Percentiles rank a stretch among this genome's conserved stretches.
These are phyloP conservation scores for Aphodius granarius DNA, from an alignment of 2,888 invertebrate species.

Conservation along the genomic window DNA sequence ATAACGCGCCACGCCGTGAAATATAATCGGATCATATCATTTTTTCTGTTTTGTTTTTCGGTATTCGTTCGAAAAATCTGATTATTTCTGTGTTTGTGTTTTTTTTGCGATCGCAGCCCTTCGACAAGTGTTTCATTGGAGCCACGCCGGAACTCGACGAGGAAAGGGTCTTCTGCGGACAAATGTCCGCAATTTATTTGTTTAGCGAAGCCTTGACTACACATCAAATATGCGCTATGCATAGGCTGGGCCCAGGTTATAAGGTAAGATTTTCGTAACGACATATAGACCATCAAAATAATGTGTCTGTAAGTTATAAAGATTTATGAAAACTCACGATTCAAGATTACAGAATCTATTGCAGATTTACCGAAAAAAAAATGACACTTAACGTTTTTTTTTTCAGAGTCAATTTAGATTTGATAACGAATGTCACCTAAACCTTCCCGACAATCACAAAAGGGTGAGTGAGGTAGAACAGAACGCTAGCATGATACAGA, in stretches of 20 bases:
- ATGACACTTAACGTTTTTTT: slow-evolving; percentile 21
- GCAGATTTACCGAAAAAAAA: no score
- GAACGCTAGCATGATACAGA: slow-evolving; percentile 50
- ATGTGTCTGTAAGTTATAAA: no score
- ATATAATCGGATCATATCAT: neutral
- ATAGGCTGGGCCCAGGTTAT: slow-evolving; percentile 97
- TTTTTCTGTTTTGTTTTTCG: neutral
- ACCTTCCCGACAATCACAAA: slow-evolving; percentile 97
- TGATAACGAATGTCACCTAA: slow-evolving; percentile 98
- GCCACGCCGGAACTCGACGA: slow-evolving; percentile 96
- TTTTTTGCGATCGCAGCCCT: slow-evolving; percentile 70
- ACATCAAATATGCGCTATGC: slow-evolving; percentile 98
- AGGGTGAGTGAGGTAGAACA: slow-evolving; percentile 77
- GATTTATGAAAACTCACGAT: neutral
- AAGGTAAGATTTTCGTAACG: slow-evolving; percentile 68
- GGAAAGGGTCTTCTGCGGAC: slow-evolving; percentile 97
- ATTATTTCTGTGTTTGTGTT: neutral
- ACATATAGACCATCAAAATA: no score
- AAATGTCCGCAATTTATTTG: slow-evolving; percentile 98
- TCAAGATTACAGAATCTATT: no score
- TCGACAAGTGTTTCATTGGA: slow-evolving; percentile 99
- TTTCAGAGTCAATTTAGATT: slow-evolving; percentile 98
- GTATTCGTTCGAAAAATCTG: neutral
- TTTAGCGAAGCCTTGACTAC: slow-evolving; percentile 97
- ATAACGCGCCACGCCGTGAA: neutral